Evolutionary conservation across 2,113 vertebrate species (phyloP).

Genomic region (Vulpes ferrilata): DNA sequence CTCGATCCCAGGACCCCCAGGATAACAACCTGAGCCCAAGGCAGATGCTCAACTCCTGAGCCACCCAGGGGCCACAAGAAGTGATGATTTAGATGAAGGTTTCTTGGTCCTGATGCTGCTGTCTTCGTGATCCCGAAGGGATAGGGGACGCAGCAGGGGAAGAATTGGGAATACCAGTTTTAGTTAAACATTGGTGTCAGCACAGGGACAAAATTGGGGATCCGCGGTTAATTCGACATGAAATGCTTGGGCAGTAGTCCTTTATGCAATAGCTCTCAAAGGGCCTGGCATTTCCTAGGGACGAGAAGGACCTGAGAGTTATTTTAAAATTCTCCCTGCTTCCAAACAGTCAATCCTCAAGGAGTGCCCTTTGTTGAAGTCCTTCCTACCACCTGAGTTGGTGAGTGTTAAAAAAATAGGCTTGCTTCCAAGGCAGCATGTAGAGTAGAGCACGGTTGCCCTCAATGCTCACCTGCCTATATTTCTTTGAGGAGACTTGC

Average conservation of each 20-base stretch:
- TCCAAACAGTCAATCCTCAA: neutral
- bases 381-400: neutral
- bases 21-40: too few relatives aligned
- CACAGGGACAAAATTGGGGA: neutral
- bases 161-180: neutral
- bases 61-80: neutral
- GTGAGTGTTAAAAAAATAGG: neutral
- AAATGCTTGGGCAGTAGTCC: neutral
- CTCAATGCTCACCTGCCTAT: neutral
- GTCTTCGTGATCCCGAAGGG: neutral
- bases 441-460: neutral
- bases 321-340: neutral
- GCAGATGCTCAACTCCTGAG: too few relatives aligned
- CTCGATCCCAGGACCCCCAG: too few relatives aligned
- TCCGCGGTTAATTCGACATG: neutral
- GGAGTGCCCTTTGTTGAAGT: neutral
- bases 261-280: conserved; percentile 2
- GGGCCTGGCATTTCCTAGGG: neutral
- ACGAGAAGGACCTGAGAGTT: neutral
- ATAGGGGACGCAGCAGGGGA: neutral
- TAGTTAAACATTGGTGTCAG: neutral
- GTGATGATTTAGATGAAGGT: neutral
- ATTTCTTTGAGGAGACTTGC: neutral
- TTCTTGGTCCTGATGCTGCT: neutral
- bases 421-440: neutral